A percentile compares a stretch with the other conserved stretches of the same genome.
phyloP scores from a whole-genome alignment of 1,140 invertebrate genomes.

The Drosophila lacteicornis region DNA sequence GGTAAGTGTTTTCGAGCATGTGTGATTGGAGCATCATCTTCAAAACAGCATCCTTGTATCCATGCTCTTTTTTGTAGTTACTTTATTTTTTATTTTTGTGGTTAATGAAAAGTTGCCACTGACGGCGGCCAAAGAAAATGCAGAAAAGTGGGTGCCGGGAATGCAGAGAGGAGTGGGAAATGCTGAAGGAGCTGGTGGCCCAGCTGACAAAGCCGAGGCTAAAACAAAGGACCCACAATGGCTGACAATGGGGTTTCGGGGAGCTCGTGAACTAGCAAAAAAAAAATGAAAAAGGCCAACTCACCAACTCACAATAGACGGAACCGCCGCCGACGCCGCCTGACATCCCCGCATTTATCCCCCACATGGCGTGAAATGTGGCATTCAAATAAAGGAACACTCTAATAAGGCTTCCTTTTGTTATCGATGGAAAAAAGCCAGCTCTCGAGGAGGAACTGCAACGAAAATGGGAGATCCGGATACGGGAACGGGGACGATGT shows the following conservation, averaged over 20 bases:
- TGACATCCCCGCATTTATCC: conserved; percentile 3
- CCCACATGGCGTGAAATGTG: conserved; percentile 49
- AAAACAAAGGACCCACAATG: conserved; percentile 51
- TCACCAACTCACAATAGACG: conserved; percentile 37
- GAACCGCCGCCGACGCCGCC: background rate
- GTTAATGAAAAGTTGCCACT: conserved; percentile 75
- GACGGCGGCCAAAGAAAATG: conserved; percentile 50
- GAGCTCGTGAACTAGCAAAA: conserved; percentile 25
- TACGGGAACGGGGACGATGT: background rate
- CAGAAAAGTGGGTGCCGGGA: conserved; percentile 18
- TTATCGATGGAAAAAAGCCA: conserved; percentile 57
- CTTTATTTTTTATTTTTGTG: conserved; percentile 20
- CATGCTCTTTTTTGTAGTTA: conserved; percentile 15
- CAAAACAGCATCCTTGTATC: conserved; percentile 7
- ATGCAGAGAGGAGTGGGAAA: conserved; percentile 5
- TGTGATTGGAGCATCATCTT: conserved; percentile 14
- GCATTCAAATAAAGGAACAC: conserved; percentile 78
- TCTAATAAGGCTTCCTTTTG: conserved; percentile 77
- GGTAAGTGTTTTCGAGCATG: conserved; percentile 16
- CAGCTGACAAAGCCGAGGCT: conserved; percentile 51
- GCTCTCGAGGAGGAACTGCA: conserved; percentile 5
- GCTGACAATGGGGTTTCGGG: conserved; percentile 43
- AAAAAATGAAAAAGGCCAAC: conserved; percentile 28
- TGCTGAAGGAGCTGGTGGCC: conserved; percentile 40
- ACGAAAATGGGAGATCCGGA: background rate